Conservation (phyloP, 2,888 invertebrate genomes). For the Coremacera marginata region DNA sequence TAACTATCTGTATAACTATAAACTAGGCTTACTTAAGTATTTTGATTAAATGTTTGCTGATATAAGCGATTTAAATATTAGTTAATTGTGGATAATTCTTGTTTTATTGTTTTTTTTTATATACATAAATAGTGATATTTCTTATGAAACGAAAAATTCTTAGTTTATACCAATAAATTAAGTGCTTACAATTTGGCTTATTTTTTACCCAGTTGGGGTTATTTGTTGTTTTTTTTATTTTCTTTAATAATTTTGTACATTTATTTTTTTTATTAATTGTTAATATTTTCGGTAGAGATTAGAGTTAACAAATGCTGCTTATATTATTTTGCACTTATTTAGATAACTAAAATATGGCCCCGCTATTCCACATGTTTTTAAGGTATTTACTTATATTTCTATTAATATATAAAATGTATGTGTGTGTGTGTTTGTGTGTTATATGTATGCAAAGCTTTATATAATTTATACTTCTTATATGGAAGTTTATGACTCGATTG, state of each 20-base stretch:
- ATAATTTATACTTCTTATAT: not conserved
- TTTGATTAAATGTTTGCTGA: conserved; percentile 45
- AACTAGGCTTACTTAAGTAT: conserved; percentile 19
- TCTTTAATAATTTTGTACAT: not conserved
- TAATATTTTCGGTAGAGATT: not conserved
- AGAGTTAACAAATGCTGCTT: conserved; percentile 48
- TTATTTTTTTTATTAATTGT: not conserved
- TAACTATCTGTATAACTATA: not conserved
- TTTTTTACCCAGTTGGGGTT: not conserved
- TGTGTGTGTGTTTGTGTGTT: not conserved
- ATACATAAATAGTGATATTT: not conserved
- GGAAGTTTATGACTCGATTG: conserved; percentile 6
- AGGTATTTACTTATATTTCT: conserved; percentile 39
- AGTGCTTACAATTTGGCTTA: not conserved
- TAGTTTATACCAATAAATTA: conserved; percentile 10
- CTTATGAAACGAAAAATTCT: not conserved
- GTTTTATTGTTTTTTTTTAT: not conserved
- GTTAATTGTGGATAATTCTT: not conserved
- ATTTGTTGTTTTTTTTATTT: not conserved
- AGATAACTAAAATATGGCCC: conserved; percentile 65
- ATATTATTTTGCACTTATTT: conserved; percentile 52
- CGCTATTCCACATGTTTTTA: conserved; percentile 69
- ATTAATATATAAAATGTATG: conserved; percentile 22
- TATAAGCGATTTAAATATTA: conserved; percentile 30
- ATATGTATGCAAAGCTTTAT: not conserved